Evolutionary conservation across 2,888 invertebrate species (phyloP).

Genomic region (Zootermopsis nevadensis): DNA sequence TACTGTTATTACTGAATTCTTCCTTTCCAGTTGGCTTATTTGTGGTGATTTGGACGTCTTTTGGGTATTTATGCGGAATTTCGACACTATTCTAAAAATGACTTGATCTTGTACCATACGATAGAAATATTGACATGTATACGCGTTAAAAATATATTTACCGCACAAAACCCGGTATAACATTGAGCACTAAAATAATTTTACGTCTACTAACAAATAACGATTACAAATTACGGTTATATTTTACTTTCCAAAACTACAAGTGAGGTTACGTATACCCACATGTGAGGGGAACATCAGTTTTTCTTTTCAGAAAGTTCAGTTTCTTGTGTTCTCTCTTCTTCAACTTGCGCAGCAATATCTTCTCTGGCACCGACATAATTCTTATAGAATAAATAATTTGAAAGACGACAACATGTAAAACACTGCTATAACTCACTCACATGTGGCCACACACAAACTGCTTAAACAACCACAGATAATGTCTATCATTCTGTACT

Average conservation of each 20-base stretch:
- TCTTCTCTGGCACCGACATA: constrained; percentile 78
- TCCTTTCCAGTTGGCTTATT: too few species aligned
- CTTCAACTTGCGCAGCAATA: constrained; percentile 81
- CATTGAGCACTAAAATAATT: background rate
- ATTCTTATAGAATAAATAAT: too few species aligned
- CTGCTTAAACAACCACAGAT: too few species aligned
- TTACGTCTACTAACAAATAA: background rate
- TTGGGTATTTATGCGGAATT: too few species aligned
- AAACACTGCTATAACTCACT: too few species aligned
- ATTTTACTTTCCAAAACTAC: background rate
- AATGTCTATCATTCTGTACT: too few species aligned
- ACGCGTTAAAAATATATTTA: background rate
- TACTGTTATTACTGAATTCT: too few species aligned
- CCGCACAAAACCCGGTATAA: background rate
- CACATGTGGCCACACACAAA: too few species aligned
- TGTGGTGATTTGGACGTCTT: too few species aligned
- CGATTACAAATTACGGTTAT: background rate
- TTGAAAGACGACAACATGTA: too few species aligned
- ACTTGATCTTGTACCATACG: background rate
- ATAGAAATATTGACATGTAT: background rate
- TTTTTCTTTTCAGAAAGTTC: constrained; percentile 70
- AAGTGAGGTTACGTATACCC: constrained; percentile 45
- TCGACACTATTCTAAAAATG: too few species aligned
- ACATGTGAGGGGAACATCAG: constrained; percentile 59
- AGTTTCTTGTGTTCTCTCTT: constrained; percentile 80